A percentile compares a stretch with the other conserved stretches of the same genome.
These are phyloP conservation scores for Rhea pennata DNA, from an alignment of 2,113 vertebrate species.

Conservation along the genomic window DNA sequence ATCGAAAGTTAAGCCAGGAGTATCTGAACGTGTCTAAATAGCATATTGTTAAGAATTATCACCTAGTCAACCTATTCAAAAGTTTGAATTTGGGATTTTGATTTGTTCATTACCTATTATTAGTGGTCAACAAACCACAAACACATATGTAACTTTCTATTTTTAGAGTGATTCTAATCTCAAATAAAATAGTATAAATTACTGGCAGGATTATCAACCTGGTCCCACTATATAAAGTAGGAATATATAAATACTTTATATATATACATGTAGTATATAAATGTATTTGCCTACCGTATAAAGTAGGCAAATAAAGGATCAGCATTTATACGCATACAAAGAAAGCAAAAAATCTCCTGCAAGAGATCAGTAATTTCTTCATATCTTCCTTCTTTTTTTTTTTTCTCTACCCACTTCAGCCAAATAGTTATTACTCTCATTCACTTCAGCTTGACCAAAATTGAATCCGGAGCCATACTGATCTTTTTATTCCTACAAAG, in stretches of 20 bases:
- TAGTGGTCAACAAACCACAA: neutral
- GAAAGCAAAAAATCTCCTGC: accelerated
- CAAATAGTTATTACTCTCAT: neutral
- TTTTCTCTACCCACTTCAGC: neutral
- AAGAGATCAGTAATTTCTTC: neutral
- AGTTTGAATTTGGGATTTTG: neutral
- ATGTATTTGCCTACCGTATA: no score
- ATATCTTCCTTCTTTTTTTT: neutral
- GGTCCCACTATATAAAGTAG: neutral
- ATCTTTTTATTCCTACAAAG: neutral
- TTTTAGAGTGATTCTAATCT: neutral
- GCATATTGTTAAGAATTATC: accelerated
- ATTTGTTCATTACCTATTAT: neutral
- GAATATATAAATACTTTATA: no score
- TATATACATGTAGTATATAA: no score
- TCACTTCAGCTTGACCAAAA: neutral
- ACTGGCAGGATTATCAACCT: neutral
- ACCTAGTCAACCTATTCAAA: neutral
- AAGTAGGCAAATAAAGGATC: neutral
- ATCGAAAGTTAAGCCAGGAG: neutral
- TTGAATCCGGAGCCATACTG: neutral
- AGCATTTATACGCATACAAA: neutral
- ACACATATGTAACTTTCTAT: accelerated
- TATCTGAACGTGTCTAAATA: neutral
- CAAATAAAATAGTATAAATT: neutral